Evolutionary conservation across 2,113 vertebrate genomes (phyloP), one percentile per base, ranked within the genome.

Genomic region (Solea senegalensis): DNA sequence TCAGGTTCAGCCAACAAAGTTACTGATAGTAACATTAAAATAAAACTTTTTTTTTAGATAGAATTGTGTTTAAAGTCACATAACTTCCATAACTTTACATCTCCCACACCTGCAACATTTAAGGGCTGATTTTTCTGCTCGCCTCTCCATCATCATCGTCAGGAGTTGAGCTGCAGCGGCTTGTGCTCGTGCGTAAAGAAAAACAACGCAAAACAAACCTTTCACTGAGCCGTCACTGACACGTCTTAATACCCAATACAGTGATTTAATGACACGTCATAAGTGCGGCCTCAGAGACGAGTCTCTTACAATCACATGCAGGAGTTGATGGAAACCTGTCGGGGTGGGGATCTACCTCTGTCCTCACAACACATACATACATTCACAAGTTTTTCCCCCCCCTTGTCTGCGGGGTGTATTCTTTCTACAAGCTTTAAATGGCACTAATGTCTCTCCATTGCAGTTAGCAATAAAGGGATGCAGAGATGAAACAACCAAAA

Each of bases 171-270:
- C 21, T 8, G 1, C 28, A 28, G 46, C 41, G 43, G 64, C 15
- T 44, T 21, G 14, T 64, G 8, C 45, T 45, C 50, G 0, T 39
- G 62, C 48, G 48, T 65, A 61, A 85, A 83, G 79, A 71, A 81
- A 79, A 85, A 81, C 73, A 82, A 40, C 0, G 39, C 80, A 54
- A 85, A 82, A 72, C 81, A 86, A 86, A 89, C 74, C 76, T 85
- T 76, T 88, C 78, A 90, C 72, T 77, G n/a, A 69, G 72, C 79
- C 82, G 84, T 90, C 88, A 87, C 69, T 70, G 66, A 81, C 87
- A 86, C 77, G 39, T 89, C 78, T 74, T 84, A 79, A 86, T 82
- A 85, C 78, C 61, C 53, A 59, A 83, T 76, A 26, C 76, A 65
- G 62, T 82, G 78, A 85, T 85, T 85, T 86, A 85, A 85, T 82